Evolutionary conservation across 1,140 invertebrate species (phyloP), one percentile per base, ranked within the genome.

Genomic region (Cephus cinctus): DNA sequence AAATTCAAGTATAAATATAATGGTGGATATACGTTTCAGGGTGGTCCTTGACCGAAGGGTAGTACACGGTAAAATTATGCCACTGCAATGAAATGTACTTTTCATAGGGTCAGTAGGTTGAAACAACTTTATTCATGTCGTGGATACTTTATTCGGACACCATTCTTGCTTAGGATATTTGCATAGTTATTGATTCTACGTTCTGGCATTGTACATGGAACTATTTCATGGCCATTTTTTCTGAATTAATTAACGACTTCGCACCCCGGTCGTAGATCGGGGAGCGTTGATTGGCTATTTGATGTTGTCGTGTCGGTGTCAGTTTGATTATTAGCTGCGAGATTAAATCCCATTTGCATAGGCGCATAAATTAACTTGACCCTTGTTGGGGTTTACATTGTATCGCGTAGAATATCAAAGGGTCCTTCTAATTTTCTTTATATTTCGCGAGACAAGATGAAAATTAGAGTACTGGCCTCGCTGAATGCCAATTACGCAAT

Each of bases 281-380:
- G 14, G 14, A 36, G 14, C 34, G 34, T 36, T 36, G 34, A 36
- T 36, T 36, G 34, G 34, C 34, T 36, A 2, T 36, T 12, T 14
- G 27, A 15, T 18, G 34, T 12, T 18, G 34, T 0, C 2, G 11
- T 8, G 34, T 36, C 34, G 34, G 4, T 15, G 34, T 36, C 11
- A 36, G 14, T 36, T 36, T 11, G 8, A 14, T 36, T 36, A 36
- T 36, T 15, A 36, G 15, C 34, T 16, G 11, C 9, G 15, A 36
- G 3, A 36, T 36, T 36, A 15, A 36, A 15, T 12, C 9, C n/a
- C 11, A 36, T 36, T 36, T 36, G 11, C 34, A 36, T 36, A 36
- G 2, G 8, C 19, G 15, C 14, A 36, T 15, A 6, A 36, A 36
- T 12, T 36, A 36, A 36, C 15, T 36, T 3, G 12, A 8, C 5